These are phyloP conservation scores for Dysmachus trigonus DNA, from an alignment of 2,888 invertebrate genomes.

Conservation along the genomic window DNA sequence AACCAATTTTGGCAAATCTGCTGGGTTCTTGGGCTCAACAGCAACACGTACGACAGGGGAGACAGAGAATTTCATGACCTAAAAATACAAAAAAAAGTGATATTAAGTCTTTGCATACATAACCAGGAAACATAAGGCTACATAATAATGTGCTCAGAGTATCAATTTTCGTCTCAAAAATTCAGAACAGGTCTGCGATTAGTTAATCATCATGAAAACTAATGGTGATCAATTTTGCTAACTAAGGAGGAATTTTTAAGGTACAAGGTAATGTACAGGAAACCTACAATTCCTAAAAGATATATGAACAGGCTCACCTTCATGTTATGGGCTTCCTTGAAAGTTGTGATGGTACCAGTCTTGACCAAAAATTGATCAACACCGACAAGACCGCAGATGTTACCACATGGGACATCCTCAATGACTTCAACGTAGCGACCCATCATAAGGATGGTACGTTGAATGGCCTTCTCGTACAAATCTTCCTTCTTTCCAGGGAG, in stretches of 20 bases:
- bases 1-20: conserved; percentile 98
- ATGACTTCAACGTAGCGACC: conserved; percentile 99
- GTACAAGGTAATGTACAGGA: no score
- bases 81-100: conserved; percentile 52
- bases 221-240: not conserved
- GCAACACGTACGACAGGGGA: conserved; percentile 99
- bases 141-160: not conserved
- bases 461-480: conserved; percentile 98
- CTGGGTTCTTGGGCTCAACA: conserved; percentile 99
- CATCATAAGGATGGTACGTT: conserved; percentile 99
- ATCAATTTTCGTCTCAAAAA: not conserved
- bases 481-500: conserved; percentile 98
- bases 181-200: conserved; percentile 57
- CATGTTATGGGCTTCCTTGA: conserved; percentile 99
- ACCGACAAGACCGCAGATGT: conserved; percentile 99
- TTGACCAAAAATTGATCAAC: conserved; percentile 99
- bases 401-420: conserved; percentile 98
- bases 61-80: conserved; percentile 99
- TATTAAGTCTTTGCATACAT: not conserved
- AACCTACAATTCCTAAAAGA: no score
- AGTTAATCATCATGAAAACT: conserved; percentile 48
- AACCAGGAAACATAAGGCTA: not conserved
- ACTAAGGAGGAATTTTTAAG: no score
- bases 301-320: conserved; percentile 65
- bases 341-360: conserved; percentile 99